Evolutionary conservation across 1,140 invertebrate species (phyloP).

Genomic region (Panagrolaimus sp.): DNA sequence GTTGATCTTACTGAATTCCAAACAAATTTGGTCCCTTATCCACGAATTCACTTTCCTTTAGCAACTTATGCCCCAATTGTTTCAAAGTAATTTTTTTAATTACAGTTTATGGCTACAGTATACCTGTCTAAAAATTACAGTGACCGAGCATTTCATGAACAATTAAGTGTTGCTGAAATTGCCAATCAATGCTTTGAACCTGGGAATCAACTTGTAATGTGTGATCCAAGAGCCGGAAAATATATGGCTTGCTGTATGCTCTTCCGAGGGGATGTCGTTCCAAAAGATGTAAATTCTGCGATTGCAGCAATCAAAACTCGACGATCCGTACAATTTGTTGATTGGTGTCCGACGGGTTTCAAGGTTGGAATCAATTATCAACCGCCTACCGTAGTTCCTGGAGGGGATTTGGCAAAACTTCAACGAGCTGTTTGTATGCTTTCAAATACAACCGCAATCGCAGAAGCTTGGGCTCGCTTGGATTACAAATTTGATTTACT

Average conservation of each 20-base stretch:
- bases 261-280: conserved; percentile 71
- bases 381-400: conserved; percentile 49
- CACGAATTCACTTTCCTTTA: conserved; percentile 69
- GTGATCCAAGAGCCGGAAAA: conserved; percentile 51
- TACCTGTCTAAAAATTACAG: conserved; percentile 12
- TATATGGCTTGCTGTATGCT: conserved; percentile 64
- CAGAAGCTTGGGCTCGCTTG: conserved; percentile 69
- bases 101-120: not conserved
- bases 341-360: conserved; percentile 43
- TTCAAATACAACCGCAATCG: conserved; percentile 76
- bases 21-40: conserved; percentile 67
- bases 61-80: conserved; percentile 61
- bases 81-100: conserved; percentile 55
- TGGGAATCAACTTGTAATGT: conserved; percentile 80
- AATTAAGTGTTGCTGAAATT: conserved; percentile 69
- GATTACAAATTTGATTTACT: conserved; percentile 67
- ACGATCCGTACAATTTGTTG: conserved; percentile 35
- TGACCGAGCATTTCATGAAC: conserved; percentile 78
- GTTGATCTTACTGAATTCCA: conserved; percentile 70
- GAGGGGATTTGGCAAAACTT: conserved; percentile 51
- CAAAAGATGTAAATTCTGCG: conserved; percentile 64
- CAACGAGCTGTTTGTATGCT: conserved; percentile 67
- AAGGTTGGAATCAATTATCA: conserved; percentile 48
- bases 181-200: conserved; percentile 81
- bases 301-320: conserved; percentile 35